phyloP scores from a whole-genome alignment of 2,888 invertebrate species.

The Lasioglossum marginatum region DNA sequence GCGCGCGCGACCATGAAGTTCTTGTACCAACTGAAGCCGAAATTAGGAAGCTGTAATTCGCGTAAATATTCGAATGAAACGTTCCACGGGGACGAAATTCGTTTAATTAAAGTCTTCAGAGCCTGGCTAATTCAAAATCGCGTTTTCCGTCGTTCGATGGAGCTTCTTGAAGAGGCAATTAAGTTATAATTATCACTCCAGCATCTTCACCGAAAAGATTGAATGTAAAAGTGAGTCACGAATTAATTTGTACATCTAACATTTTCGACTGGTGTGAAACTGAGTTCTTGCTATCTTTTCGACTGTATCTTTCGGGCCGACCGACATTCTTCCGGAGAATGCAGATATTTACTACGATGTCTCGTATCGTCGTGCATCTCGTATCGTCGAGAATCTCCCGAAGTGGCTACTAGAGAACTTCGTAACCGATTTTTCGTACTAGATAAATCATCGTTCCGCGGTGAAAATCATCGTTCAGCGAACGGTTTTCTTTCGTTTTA shows the following conservation, averaged over 20 bases:
- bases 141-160: not conserved
- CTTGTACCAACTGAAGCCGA: not conserved
- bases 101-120: slow-evolving; percentile 27
- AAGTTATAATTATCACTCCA: not conserved
- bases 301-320: not conserved
- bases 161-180: not conserved
- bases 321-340: not conserved
- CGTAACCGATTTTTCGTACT: not conserved
- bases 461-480: not conserved
- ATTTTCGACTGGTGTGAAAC: too few species aligned
- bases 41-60: not conserved
- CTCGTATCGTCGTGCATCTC: not conserved
- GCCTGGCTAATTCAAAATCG: not conserved
- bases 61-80: slow-evolving; percentile 16
- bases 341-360: not conserved
- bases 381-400: not conserved
- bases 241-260: too few species aligned
- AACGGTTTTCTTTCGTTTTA: not conserved
- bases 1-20: not conserved
- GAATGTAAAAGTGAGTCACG: too few species aligned
- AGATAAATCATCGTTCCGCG: not conserved
- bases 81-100: not conserved
- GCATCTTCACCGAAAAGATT: not conserved
- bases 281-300: not conserved
- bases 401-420: not conserved